Base-by-base conservation (phyloP, 64 coral and sea anemone species). In the Actinia equina region DNA sequence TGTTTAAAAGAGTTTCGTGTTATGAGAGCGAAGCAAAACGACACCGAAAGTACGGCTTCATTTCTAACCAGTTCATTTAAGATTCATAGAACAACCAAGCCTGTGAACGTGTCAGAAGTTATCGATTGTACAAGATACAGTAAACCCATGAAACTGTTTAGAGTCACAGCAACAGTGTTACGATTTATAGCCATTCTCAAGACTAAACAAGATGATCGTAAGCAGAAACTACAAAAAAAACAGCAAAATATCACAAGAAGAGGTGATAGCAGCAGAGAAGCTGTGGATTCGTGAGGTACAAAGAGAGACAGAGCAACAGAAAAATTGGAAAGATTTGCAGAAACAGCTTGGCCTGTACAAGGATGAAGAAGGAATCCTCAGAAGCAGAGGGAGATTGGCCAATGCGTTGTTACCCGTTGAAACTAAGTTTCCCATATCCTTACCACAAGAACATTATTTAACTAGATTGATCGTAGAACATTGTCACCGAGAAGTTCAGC, bases 121-220 rank as follows among this genome's bases (percentile, higher is more conserved):
- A 94, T 94, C 7, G 88, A 94, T 65, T 94, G 85, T 84, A 71
- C 86, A 90, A 79, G 54, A 23, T 85, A 81, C 44, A 94, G 88
- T 62, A 65, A 84, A 77, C 57, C 30, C 41, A 78, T 56, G 5
- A 88, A 87, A 59, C 52, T 94, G 43, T 94, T 91, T 67, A 77
- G 85, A 94, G 80, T 90, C 12, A 88, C 93, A 52, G 89, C 93
- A 76, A 46, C 86, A 11, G 89, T 86, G 67, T 71, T 90, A 59
- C 37, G 84, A 86, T 94, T 90, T 82, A 85, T 94, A 19, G 45
- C 58, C 27, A 83, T 77, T 30, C 25, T 90, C 42, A 94, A 89
- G 67, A 14, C 11, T 16, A 83, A 19, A 64, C 17, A 26, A 56
- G 89, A 83, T 20, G 19, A 20, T 46, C 76, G 41, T 44, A 80